Conservation (phyloP, 2,113 vertebrate genomes). For the Rhinogobius similis region DNA sequence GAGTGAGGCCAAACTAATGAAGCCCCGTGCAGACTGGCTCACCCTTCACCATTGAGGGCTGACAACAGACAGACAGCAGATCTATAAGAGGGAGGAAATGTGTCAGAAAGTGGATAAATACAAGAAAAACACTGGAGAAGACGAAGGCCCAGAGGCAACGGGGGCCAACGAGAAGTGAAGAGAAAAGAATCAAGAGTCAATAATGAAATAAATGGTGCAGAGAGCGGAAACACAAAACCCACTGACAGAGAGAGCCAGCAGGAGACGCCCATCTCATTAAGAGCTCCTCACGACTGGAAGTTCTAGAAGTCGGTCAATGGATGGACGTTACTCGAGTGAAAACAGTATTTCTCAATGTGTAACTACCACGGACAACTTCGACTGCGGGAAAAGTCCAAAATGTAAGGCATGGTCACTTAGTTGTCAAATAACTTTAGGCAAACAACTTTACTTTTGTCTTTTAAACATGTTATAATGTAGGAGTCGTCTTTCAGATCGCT, state of each 20-base stretch:
- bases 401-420: too few relatives aligned
- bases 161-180: conserved; percentile 27
- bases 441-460: too few relatives aligned
- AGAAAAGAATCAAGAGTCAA: conserved; percentile 44
- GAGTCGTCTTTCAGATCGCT: too few relatives aligned
- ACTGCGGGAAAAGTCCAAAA: too few relatives aligned
- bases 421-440: too few relatives aligned
- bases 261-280: conserved; percentile 32
- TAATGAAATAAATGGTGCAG: conserved; percentile 55
- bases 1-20: conserved; percentile 71
- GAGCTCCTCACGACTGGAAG: background rate
- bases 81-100: conserved; percentile 67
- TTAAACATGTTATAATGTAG: too few relatives aligned
- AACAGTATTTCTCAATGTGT: background rate
- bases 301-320: background rate
- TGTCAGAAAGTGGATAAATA: conserved; percentile 55
- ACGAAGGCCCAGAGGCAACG: conserved; percentile 28
- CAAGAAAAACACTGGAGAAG: conserved; percentile 41
- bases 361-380: too few relatives aligned
- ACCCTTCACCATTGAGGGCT: conserved; percentile 30
- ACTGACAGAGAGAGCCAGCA: conserved; percentile 46
- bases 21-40: conserved; percentile 61
- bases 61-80: conserved; percentile 56
- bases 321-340: background rate
- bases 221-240: conserved; percentile 34